phyloP scores from a whole-genome alignment of 1,140 invertebrate genomes.

The Drosophila ironensis region DNA sequence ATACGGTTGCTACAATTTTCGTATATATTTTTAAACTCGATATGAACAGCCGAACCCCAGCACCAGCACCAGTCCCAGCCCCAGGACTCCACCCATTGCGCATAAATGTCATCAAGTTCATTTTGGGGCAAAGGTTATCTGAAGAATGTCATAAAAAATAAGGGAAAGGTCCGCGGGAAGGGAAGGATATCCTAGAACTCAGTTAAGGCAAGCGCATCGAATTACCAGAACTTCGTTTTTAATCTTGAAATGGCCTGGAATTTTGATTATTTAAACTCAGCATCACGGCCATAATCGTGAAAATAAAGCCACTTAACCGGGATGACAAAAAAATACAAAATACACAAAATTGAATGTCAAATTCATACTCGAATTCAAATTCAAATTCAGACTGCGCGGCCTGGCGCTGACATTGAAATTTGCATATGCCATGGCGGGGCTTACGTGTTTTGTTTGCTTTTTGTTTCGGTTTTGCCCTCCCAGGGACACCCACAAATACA shows the following conservation, averaged over 20 bases:
- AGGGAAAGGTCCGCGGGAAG: neutral
- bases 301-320: slow-evolving; percentile 48
- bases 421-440: slow-evolving; percentile 68
- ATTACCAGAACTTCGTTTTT: slow-evolving; percentile 17
- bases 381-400: slow-evolving; percentile 49
- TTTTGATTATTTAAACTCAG: slow-evolving; percentile 43
- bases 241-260: slow-evolving; percentile 21
- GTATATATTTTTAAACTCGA: slow-evolving; percentile 37
- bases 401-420: slow-evolving; percentile 75
- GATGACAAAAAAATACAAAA: neutral
- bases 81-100: no score
- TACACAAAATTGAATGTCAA: slow-evolving; percentile 69
- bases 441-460: slow-evolving; percentile 50
- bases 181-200: slow-evolving; percentile 9
- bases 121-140: slow-evolving; percentile 31
- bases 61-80: no score
- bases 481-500: no score
- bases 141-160: slow-evolving; percentile 30
- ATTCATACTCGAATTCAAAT: slow-evolving; percentile 51
- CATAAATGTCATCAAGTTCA: slow-evolving; percentile 45
- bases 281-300: slow-evolving; percentile 23
- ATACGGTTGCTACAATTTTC: slow-evolving; percentile 35
- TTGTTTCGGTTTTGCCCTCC: slow-evolving; percentile 34
- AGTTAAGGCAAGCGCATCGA: slow-evolving; percentile 19
- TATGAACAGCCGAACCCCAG: neutral